Base-by-base conservation (phyloP, 1,140 invertebrate genomes). In the Rhyacophila brunnea region DNA sequence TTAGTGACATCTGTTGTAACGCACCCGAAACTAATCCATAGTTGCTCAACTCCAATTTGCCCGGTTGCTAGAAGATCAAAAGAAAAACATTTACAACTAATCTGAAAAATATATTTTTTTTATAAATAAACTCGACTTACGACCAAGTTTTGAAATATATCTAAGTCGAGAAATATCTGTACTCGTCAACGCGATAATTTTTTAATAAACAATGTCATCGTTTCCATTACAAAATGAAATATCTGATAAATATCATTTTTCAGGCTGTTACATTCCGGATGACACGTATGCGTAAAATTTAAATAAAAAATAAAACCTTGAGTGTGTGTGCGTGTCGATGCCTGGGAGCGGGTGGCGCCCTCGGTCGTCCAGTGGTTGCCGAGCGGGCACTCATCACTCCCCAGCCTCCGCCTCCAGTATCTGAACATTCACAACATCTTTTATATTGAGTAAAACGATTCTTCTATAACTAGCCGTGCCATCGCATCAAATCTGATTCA, bases 11-110 rank as follows among this genome's bases (percentile, higher is more conserved):
- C 80, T 75, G 88, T 79, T 67, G 87, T 73, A 83, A 68, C 1
- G 90, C 91, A 71, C 93, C 90, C 60, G 90, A 92, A 11, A 95
- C 90, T 69, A 92, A 85, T 17, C 90, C 87, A 74, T 89, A 95
- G 71, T 92, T 92, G 72, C 92, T 93, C 77, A 94, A 81, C 71
- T 95, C 92, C 66, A 95, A 80, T 80, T 93, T 94, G 46, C 92
- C 92, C 6, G 91, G 91, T 83, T 92, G 90, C 81, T 88, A 71
- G 46, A 78, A 78, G 61, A 68, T 68, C 70, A 71, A 66, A 68
- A 63, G 70, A 68, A 68, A 54, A n/a, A n/a, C n/a, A n/a, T n/a
- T n/a, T n/a, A n/a, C n/a, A n/a, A n/a, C n/a, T n/a, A n/a, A n/a
- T n/a, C n/a, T n/a, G n/a, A n/a, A n/a, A n/a, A n/a, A n/a, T n/a